Percentiles rank a stretch among this genome's conserved stretches.
These are phyloP conservation scores for Ctenoplectra terminalis DNA, from an alignment of 1,140 invertebrate species.

Conservation along the genomic window DNA sequence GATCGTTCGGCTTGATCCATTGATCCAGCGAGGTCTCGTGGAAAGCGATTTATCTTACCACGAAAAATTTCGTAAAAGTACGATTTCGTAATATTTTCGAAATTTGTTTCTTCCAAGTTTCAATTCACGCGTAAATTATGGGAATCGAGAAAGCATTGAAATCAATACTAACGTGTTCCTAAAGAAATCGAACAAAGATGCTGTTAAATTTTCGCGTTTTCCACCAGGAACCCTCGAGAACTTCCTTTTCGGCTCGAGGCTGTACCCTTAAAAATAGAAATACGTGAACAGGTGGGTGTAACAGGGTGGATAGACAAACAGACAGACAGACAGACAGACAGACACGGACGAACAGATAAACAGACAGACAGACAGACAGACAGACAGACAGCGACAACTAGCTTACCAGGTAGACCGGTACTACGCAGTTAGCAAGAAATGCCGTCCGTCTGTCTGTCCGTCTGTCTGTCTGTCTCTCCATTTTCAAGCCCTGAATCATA, in stretches of 20 bases:
- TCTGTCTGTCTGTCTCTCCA: constrained; percentile 73
- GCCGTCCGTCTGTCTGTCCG: constrained; percentile 70
- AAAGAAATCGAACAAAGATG: no score
- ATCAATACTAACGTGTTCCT: no score
- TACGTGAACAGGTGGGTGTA: constrained; percentile 60
- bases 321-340: constrained; percentile 67
- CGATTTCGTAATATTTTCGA: no score
- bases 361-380: constrained; percentile 78
- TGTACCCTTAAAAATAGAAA: constrained; percentile 55
- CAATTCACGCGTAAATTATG: no score
- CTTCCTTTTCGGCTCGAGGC: constrained; percentile 28
- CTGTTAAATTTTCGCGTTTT: neutral
- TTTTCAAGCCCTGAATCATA: constrained; percentile 64
- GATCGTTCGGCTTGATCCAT: neutral
- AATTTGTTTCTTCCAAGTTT: no score
- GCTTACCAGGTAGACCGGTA: constrained; percentile 78
- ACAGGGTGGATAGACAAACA: constrained; percentile 43
- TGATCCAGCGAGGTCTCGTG: no score
- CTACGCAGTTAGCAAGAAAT: constrained; percentile 69
- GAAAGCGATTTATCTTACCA: no score
- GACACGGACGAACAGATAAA: constrained; percentile 67
- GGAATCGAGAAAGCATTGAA: no score
- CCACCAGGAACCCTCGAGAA: neutral
- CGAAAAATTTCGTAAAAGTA: no score
- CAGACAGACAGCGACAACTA: constrained; percentile 78